Evolutionary conservation across 2,797 vertebrate species (phyloP), one percentile per base, ranked within the genome.

Genomic region (Mycteria americana): DNA sequence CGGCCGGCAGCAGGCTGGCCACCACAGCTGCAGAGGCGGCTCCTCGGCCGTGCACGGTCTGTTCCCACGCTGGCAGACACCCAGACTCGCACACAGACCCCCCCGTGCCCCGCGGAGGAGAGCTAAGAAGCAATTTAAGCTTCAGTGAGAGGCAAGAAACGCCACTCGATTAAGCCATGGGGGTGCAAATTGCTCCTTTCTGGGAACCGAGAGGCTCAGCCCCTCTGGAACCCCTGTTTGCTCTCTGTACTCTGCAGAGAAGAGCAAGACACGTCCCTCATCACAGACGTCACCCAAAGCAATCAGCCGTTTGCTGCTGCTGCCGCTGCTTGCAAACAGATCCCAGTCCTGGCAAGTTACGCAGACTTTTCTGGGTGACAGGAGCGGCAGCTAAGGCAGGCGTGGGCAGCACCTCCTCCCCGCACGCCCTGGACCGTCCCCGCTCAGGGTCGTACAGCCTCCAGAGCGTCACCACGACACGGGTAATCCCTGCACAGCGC

Each of bases 241-340:
- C 13, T 24, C 33, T 30, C 31, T 5, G 37, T 51, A 12, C 13
- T 14, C 24, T 23, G 41, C 39, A 18, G 62, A 46, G 25, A 50
- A 60, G 23, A 74, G 39, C 62, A 10, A 5, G 69, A 17, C n/a
- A 24, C 31, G 56, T 12, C 39, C 30, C 39, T 14, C 28, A 3
- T 9, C 14, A 3, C 33, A 8, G 4, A 7, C 9, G 1, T 8
- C 30, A 39, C 63, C 70, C 54, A 21, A 3, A 2, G 53, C 51
- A 28, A 64, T 21, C 39, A 65, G 60, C 25, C 39, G 57, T 35
- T 56, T 56, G 46, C 57, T 45, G 24, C 56, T 33, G 46, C 57
- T 45, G 24, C 56, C 33, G 54, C 54, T 43, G 28, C 57, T 25
- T 18, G 33, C 74, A 21, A 46, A 65, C 13, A 25, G 67, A 31